Evolutionary conservation across 2,797 vertebrate genomes (phyloP).

Genomic region (Nyctibius grandis): DNA sequence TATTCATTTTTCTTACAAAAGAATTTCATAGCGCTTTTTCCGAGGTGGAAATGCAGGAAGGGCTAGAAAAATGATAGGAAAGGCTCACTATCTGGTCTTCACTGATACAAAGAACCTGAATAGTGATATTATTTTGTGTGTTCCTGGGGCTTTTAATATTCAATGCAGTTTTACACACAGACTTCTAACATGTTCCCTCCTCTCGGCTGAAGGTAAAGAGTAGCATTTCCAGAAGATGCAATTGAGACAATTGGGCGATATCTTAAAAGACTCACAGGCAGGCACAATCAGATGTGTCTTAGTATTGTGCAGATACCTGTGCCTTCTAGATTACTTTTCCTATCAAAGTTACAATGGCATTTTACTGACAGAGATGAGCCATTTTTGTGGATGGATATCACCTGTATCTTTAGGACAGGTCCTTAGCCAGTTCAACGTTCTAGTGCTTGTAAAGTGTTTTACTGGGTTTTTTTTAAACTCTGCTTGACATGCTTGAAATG

Average conservation of each 20-base stretch:
- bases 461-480: background rate
- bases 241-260: background rate
- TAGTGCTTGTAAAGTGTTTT: background rate
- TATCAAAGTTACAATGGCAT: background rate
- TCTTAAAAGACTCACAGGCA: background rate
- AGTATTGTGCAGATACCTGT: background rate
- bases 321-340: background rate
- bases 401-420: background rate
- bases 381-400: background rate
- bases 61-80: background rate
- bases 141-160: background rate
- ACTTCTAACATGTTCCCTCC: background rate
- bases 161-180: background rate
- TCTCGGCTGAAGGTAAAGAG: background rate
- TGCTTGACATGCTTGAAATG: background rate
- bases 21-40: background rate
- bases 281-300: background rate
- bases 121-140: background rate
- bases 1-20: background rate
- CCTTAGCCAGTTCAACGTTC: background rate
- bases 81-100: background rate
- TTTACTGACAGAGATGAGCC: background rate
- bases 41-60: background rate
- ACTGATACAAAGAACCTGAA: background rate
- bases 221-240: background rate